Conservation (phyloP, 2,113 vertebrate species). For the Mormoops blainvillei region DNA sequence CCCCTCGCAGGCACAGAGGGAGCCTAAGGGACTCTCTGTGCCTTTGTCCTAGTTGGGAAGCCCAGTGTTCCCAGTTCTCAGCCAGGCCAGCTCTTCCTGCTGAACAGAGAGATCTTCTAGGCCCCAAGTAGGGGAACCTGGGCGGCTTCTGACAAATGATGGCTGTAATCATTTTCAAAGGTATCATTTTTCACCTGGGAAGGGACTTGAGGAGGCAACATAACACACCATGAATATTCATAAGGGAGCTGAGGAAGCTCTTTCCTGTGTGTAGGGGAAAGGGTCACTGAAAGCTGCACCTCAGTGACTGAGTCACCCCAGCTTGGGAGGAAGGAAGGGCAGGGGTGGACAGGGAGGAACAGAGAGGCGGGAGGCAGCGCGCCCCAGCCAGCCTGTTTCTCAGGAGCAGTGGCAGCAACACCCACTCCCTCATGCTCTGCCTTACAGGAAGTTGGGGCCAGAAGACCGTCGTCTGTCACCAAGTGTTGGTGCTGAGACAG, state of each 20-base stretch:
- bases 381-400: background rate
- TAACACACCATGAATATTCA: slow-evolving; percentile 1
- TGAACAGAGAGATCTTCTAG: background rate
- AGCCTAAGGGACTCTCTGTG: too few species aligned
- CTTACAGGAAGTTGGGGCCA: background rate
- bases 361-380: background rate
- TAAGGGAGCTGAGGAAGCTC: background rate
- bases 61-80: background rate
- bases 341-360: background rate
- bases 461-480: background rate
- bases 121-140: background rate
- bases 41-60: accelerated
- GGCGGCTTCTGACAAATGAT: background rate
- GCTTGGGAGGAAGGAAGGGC: background rate
- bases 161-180: slow-evolving; percentile 24
- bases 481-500: background rate
- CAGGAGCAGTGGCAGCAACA: background rate
- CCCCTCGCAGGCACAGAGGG: background rate
- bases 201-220: background rate
- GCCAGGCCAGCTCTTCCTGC: background rate
- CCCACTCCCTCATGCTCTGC: background rate
- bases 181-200: background rate
- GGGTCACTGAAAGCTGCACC: background rate
- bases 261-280: background rate
- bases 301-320: background rate